Conservation (phyloP, 2,797 vertebrate species). For the Periparus ater region DNA sequence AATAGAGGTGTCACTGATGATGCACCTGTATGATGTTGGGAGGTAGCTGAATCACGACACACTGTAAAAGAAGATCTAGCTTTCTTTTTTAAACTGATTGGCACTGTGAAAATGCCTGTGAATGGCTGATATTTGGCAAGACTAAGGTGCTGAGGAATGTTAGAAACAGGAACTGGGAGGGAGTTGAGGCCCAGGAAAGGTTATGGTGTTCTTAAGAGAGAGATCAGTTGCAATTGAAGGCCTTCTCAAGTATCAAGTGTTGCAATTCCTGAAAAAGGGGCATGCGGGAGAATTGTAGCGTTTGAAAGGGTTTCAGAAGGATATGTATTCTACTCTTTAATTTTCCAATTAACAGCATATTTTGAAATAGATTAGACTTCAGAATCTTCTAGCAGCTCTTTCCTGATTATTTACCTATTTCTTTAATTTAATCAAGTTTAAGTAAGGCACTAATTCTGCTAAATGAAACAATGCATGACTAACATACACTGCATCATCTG, state of each 20-base stretch:
- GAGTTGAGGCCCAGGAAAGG: rapidly evolving
- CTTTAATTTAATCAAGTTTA: conserved; percentile 7
- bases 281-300: background rate
- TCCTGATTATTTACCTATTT: background rate
- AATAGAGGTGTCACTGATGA: background rate
- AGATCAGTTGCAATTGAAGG: background rate
- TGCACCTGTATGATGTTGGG: background rate
- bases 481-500: background rate
- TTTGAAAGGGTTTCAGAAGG: background rate
- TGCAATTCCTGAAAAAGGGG: background rate
- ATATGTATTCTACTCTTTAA: background rate
- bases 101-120: background rate
- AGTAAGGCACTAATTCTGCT: background rate
- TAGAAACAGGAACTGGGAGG: background rate
- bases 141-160: background rate
- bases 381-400: background rate
- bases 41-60: background rate
- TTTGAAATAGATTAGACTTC: background rate
- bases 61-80: background rate
- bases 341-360: background rate
- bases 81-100: background rate
- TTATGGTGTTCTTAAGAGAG: background rate
- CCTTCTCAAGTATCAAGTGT: background rate
- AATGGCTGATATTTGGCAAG: background rate
- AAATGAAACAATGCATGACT: background rate